Evolutionary conservation across 1,140 invertebrate species (phyloP), one percentile per base, ranked within the genome.

Genomic region (Listronotus oregonensis): DNA sequence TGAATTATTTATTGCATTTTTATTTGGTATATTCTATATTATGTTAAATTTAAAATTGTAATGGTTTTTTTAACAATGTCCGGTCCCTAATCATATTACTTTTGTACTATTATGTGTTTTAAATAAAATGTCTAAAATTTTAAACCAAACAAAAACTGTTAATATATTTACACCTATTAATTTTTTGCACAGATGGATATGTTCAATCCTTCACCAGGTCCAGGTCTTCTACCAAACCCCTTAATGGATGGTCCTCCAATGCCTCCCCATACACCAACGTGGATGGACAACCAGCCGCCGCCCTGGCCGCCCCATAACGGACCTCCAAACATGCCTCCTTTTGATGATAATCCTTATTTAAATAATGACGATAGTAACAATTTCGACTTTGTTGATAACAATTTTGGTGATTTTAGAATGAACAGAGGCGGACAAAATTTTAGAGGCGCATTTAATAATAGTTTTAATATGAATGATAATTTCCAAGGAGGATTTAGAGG

Each of bases 401-500:
- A 15, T 47, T 21, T 11, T 15, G 21, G 15, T 11, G 54, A 27
- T 39, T 32, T 3, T 37, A 17, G 21, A 14, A 40, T 12, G 12
- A 21, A 37, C 32, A 47, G 58, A 21, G 67, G 37, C 6, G 34
- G 56, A 44, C 32, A 37, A 12, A 27, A 42, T 40, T 54, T 54
- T 18, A 51, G 21, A 39, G 18, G 21, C 7, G 14, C 18, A 7
- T 43, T 32, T 21, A 15, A 50, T 37, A 50, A 49, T 49, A 59
- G 31, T 3, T 12, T 15, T 46, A 54, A 14, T 10, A 34, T n/a
- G 11, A 31, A 31, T 37, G n/a, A n/a, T 21, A 62, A 52, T 62
- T 58, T 58, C 11, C 44, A 11, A 15, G 8, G 0, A 44, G 42
- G 47, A 17, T 69, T 61, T 39, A 46, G 56, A 51, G 27, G 44